Base-by-base conservation (phyloP, 2,888 invertebrate species). In the Drosophila mercatorum region DNA sequence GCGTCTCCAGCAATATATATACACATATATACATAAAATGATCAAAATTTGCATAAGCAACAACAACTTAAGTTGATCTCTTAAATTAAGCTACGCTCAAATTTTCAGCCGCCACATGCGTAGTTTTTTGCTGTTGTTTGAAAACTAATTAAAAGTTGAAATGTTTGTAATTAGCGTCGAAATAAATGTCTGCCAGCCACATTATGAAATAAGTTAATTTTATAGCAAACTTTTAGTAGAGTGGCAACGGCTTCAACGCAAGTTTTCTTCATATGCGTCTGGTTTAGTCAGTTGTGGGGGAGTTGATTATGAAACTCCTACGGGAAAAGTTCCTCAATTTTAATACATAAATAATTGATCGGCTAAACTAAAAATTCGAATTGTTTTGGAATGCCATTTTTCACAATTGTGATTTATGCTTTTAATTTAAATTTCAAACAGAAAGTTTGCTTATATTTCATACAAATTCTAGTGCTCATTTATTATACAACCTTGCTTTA, bases 91-190 rank as follows among this genome's bases (percentile, higher is more conserved):
- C 56, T 17, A 36, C 49, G 28, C 56, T 41, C 17, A 10, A 41
- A 36, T 38, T 61, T 69, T 63, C 51, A 38, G 58, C 28, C 40
- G 14, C 10, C 34, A 43, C 44, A 67, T 46, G 41, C 60, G 41
- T 59, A 17, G 46, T 53, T 44, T 28, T 34, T 49, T 56, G 56
- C 68, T 71, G 56, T 69, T 71, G 52, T 43, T 68, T 34, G 70
- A 65, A 88, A 86, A 86, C 84, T 86, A 86, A 86, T 86, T 86
- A 88, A 86, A 86, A 88, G 78, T 86, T 86, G 71, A 83, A 86
- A 80, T 82, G 84, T 77, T 86, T 84, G 88, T 84, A 88, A 86
- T 88, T 88, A 82, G 87, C 82, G 72, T 78, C 75, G 82, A 75
- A 83, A 82, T 80, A 86, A 86, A 86, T 84, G 88, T 86, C 86